Percentiles rank a stretch among this genome's conserved stretches.
These are phyloP conservation scores for Pogona vitticeps DNA, from an alignment of 2,113 vertebrate species.

Conservation along the genomic window DNA sequence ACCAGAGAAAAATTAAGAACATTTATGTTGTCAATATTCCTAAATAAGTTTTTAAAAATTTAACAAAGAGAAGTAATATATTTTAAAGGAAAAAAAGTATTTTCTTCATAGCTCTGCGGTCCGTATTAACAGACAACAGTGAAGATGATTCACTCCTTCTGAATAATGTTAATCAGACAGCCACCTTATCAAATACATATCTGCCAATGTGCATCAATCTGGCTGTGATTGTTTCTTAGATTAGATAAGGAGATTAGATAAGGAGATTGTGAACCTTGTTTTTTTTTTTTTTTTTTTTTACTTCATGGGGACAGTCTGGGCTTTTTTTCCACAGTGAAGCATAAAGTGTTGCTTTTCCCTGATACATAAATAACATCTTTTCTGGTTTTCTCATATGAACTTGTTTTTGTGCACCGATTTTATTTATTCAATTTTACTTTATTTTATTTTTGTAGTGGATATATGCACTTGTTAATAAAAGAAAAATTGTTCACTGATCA, in stretches of 20 bases:
- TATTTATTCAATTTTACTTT: not conserved
- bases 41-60: slow-evolving; percentile 74
- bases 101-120: slow-evolving; percentile 74
- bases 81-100: slow-evolving; percentile 69
- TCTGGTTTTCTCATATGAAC: slow-evolving; percentile 21
- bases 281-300: slow-evolving; percentile 73
- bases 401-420: not conserved
- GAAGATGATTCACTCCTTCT: slow-evolving; percentile 80
- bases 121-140: slow-evolving; percentile 77
- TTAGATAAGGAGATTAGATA: slow-evolving; percentile 63
- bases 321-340: slow-evolving; percentile 37
- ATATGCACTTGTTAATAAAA: not conserved
- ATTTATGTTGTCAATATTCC: slow-evolving; percentile 55
- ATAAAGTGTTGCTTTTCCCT: slow-evolving; percentile 23
- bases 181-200: slow-evolving; percentile 71
- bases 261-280: slow-evolving; percentile 76
- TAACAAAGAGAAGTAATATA: slow-evolving; percentile 73
- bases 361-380: slow-evolving; percentile 59
- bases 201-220: slow-evolving; percentile 78
- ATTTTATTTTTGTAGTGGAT: not conserved
- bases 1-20: slow-evolving; percentile 39
- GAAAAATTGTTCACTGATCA: not conserved
- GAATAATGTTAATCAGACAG: slow-evolving; percentile 66
- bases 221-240: slow-evolving; percentile 61
- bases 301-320: slow-evolving; percentile 65